Evolutionary conservation across 2,888 invertebrate species (phyloP).

Genomic region (Chrysomela aeneicollis): DNA sequence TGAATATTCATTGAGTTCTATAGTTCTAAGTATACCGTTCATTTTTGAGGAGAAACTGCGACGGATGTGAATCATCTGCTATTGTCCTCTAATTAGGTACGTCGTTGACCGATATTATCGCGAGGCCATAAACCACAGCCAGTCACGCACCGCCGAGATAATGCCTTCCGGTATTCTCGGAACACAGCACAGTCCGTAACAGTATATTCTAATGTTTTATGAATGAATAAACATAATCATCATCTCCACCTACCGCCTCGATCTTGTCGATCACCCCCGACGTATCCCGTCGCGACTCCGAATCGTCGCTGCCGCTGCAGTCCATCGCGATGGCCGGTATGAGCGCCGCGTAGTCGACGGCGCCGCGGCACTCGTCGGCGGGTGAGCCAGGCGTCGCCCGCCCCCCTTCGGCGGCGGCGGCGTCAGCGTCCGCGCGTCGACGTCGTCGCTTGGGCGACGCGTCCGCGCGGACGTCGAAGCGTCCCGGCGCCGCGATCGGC

Average conservation of each 20-base stretch:
- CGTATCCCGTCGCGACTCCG: constrained; percentile 51
- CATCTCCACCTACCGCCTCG: constrained; percentile 45
- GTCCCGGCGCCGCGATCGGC: constrained; percentile 56
- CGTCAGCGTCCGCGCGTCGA: constrained; percentile 34
- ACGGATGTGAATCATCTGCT: too few relatives aligned
- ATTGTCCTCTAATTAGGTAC: too few relatives aligned
- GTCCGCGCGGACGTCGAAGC: constrained; percentile 52
- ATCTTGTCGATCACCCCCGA: constrained; percentile 32
- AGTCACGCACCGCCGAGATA: too few relatives aligned
- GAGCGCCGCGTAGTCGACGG: constrained; percentile 59
- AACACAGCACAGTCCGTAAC: too few relatives aligned
- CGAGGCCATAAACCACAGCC: too few relatives aligned
- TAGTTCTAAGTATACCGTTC: too few relatives aligned
- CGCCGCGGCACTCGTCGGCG: constrained; percentile 53
- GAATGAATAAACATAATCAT: too few relatives aligned
- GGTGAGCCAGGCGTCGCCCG: constrained; percentile 57
- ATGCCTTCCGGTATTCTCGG: too few relatives aligned
- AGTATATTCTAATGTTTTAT: too few relatives aligned
- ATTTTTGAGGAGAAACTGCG: too few relatives aligned
- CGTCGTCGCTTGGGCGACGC: constrained; percentile 50
- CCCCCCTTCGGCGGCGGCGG: constrained; percentile 53
- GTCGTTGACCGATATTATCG: too few relatives aligned
- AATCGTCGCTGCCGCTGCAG: constrained; percentile 49
- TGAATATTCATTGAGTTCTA: too few relatives aligned
- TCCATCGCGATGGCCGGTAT: constrained; percentile 58